Conservation (phyloP, 2,888 invertebrate species). For the Tanytarsus gracilentus region DNA sequence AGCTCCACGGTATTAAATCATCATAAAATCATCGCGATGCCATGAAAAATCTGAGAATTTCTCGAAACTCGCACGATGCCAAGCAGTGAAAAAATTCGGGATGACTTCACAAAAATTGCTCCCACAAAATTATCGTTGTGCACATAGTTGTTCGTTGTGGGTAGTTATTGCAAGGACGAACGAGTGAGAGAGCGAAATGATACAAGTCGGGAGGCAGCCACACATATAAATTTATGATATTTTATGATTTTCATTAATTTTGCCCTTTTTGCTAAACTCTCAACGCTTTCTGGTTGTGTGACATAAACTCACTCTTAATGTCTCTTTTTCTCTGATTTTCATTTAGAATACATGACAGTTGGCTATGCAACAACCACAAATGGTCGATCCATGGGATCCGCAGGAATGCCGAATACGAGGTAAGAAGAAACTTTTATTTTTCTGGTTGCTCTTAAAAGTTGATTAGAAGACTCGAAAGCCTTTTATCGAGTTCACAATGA, state of each 20-base stretch:
- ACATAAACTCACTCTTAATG: slow-evolving; percentile 12
- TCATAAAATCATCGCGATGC: too few relatives aligned
- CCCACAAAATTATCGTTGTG: too few relatives aligned
- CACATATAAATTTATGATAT: slow-evolving; percentile 11
- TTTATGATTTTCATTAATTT: slow-evolving; percentile 16
- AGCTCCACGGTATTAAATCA: too few relatives aligned
- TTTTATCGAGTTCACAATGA: too few relatives aligned
- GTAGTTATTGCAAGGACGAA: too few relatives aligned
- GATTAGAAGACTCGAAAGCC: too few relatives aligned
- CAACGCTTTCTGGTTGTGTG: background rate
- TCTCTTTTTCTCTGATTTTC: slow-evolving; percentile 4
- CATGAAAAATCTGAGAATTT: too few relatives aligned
- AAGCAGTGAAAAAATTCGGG: too few relatives aligned
- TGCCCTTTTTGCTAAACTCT: background rate
- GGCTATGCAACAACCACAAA: slow-evolving; percentile 19
- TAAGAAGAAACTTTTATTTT: background rate
- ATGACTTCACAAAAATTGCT: too few relatives aligned
- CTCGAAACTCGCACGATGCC: too few relatives aligned
- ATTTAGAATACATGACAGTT: slow-evolving; percentile 24
- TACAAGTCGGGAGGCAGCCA: background rate
- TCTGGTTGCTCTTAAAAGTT: background rate
- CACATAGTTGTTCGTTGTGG: too few relatives aligned
- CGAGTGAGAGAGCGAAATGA: background rate
- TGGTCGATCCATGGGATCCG: slow-evolving; percentile 5
- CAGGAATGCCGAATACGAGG: slow-evolving; percentile 18